Evolutionary conservation across 2,888 invertebrate species (phyloP), one percentile per base, ranked within the genome.

Genomic region (Stenodema calcarata): DNA sequence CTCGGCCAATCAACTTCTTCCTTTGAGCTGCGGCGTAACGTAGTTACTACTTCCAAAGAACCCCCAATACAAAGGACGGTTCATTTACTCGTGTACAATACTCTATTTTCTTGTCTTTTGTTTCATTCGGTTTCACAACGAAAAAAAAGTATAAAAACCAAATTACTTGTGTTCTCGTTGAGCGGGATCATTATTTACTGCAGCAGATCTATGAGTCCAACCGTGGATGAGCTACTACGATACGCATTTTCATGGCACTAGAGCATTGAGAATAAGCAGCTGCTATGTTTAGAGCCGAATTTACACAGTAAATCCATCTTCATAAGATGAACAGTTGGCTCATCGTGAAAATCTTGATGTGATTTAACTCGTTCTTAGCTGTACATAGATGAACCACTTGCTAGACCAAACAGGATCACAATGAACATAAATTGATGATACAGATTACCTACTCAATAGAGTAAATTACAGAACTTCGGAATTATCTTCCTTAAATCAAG

Each of bases 71-170:
- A 78, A 78, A 44, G 44, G 41, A 35, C 4, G 44, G 23, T 62
- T 78, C 78, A 44, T 78, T 23, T 78, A 12, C 23, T 16, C 44
- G 6, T 44, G 78, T 78, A 44, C 78, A 78, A 78, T 78, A 78
- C 78, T 78, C 78, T 23, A 78, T 78, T 78, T 44, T 44, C 78
- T 78, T 44, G 78, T 14, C 78, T 78, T 70, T 78, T 78, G 78
- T 78, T 78, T 78, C 41, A 14, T 27, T 4, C 4, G 44, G 44
- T 78, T 78, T 44, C 78, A 78, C 3, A 44, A 44, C 78, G 27
- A 78, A 78, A 78, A n/a, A n/a, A 78, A 41, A 7, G 78, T 23
- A 42, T 35, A 35, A 78, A 41, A 78, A 62, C 23, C 11, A 27
- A 23, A 11, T 47, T 47, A 47, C n/a, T 47, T 47, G 47, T 47